These are phyloP conservation scores for Coecobrya sp. DNA, from an alignment of 2,888 invertebrate species.

Conservation along the genomic window DNA sequence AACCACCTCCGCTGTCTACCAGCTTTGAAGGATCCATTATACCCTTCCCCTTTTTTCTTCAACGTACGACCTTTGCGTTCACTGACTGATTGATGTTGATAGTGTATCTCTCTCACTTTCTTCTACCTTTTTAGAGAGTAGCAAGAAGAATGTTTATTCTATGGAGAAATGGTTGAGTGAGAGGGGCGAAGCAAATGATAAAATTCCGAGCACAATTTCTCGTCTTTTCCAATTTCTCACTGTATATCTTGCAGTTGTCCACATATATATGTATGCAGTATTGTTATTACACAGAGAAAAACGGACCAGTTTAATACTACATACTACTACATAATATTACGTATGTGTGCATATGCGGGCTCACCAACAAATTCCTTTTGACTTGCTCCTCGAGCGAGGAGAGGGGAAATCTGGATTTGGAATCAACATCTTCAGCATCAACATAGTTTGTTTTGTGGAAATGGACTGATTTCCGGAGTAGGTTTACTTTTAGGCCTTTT, in stretches of 20 bases:
- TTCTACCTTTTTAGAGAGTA: neutral
- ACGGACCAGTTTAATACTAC: neutral
- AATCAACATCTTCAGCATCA: constrained; percentile 51
- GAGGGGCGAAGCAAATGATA: constrained; percentile 43
- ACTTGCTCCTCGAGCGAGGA: constrained; percentile 48
- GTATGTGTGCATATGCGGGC: neutral
- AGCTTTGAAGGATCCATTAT: constrained; percentile 81
- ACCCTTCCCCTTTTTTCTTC: constrained; percentile 4
- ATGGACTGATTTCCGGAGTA: constrained; percentile 69
- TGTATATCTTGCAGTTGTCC: neutral
- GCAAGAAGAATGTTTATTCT: neutral
- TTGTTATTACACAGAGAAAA: neutral
- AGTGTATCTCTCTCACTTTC: no score
- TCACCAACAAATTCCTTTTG: constrained; percentile 60
- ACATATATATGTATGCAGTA: constrained; percentile 35
- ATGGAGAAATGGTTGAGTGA: neutral
- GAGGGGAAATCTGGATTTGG: constrained; percentile 64
- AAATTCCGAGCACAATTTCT: constrained; percentile 77
- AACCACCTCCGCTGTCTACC: constrained; percentile 59
- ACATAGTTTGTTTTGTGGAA: constrained; percentile 58
- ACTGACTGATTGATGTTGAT: constrained; percentile 61
- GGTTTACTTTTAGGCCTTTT: neutral
- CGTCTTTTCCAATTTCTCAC: constrained; percentile 85
- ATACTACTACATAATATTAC: constrained; percentile 2
- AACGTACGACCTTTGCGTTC: constrained; percentile 17